Evolutionary conservation across 2,888 invertebrate genomes (phyloP).

Genomic region (Tachina fera): DNA sequence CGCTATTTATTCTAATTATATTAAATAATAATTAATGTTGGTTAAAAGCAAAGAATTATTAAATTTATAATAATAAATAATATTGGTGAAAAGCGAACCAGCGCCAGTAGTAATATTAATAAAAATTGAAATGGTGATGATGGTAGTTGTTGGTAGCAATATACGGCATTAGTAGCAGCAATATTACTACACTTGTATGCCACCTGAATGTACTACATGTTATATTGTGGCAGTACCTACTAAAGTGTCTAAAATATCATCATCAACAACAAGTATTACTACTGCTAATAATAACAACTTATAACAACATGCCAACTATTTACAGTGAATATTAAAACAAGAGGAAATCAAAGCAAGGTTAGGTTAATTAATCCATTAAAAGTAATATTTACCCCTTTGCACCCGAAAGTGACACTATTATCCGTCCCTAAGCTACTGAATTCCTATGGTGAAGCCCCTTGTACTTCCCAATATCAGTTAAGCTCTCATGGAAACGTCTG

Average conservation of each 20-base stretch:
- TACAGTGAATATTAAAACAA: slow-evolving; percentile 20
- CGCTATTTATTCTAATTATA: slow-evolving; percentile 29
- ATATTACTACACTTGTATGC: slow-evolving; percentile 57
- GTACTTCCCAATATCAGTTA: no score
- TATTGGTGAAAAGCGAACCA: slow-evolving; percentile 17
- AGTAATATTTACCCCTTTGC: no score
- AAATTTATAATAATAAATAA: slow-evolving; percentile 59
- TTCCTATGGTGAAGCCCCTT: no score
- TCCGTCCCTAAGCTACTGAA: no score
- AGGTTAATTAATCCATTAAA: no score
- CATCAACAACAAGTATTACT: slow-evolving; percentile 34
- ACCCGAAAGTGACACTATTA: no score
- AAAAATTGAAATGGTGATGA: neutral
- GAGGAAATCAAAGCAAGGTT: no score
- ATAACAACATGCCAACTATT: slow-evolving; percentile 40
- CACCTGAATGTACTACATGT: slow-evolving; percentile 58
- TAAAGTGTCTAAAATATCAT: slow-evolving; percentile 71
- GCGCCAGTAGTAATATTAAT: slow-evolving; percentile 29
- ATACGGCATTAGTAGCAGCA: slow-evolving; percentile 44
- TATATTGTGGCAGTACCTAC: slow-evolving; percentile 53
- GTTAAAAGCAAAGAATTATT: slow-evolving; percentile 12
- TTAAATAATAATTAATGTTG: slow-evolving; percentile 52
- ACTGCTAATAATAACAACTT: slow-evolving; percentile 50
- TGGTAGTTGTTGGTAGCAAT: slow-evolving; percentile 53
- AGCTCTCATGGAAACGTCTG: no score